Evolutionary conservation across 2,113 vertebrate genomes (phyloP), one percentile per base, ranked within the genome.

Genomic region (Ammodytes marinus): DNA sequence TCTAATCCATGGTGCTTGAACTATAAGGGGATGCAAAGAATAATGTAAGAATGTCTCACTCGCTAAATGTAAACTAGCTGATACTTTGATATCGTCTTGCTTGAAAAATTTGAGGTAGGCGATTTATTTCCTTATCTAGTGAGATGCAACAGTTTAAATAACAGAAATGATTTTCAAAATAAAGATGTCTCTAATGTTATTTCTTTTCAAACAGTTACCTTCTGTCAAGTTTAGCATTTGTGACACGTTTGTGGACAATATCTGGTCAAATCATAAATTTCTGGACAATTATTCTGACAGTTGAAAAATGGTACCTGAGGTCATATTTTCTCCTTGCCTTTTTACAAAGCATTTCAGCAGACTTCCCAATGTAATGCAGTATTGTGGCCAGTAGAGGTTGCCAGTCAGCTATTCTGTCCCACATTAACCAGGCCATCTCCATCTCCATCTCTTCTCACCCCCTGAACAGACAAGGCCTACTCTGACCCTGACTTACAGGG

Each of bases 401-500:
- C 70, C 65, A 37, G 39, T 73, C 69, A 3, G 8, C 43, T 4
- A n/a, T 42, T 6, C 12, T 60, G 19, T 15, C 19, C 14, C 49
- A 59, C 43, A 7, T 12, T 61, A 66, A 85, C 74, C 43, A 17
- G 4, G 0, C 7, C 27, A 27, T 27, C 27, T 27, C 7, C 27
- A 27, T 27, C 27, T 27, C 7, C 4, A 6, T 78, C 65, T 8
- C 8, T 77, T 17, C 63, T 0, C 70, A 7, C 69, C 43, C 43
- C 27, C 27, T 27, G 12, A 65, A 76, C 88, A 98, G 97, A 97
- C 84, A 97, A 97, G 85, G 95, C 95, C 69, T 97, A 96, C 83
- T 63, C 94, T 82, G 96, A 96, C 69, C 94, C 94, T 80, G 96
- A 97, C 89, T 95, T 95, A 63, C 96, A 95, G 86, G 96, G 94